A percentile compares a stretch with the other conserved stretches of the same genome.
Evolutionary conservation across 2,888 invertebrate genomes (phyloP).

Genomic region (Pogonocherus hispidulus): DNA sequence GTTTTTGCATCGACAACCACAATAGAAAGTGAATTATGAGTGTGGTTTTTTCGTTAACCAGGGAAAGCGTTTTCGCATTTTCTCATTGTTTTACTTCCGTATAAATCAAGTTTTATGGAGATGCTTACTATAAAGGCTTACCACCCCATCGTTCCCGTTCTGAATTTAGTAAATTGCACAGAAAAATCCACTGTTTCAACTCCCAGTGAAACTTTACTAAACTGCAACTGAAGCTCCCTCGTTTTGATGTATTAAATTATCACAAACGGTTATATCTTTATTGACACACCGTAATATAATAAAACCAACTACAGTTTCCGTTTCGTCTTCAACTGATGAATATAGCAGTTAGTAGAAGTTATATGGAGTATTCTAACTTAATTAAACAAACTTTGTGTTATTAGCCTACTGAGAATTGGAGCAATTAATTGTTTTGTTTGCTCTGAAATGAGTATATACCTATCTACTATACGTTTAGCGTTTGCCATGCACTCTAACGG

Average conservation of each 20-base stretch:
- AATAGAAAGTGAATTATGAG: constrained; percentile 14
- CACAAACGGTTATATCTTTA: background rate
- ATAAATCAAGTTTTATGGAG: constrained; percentile 4
- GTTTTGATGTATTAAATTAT: background rate
- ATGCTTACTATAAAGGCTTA: background rate
- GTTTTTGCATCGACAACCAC: background rate
- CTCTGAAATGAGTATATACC: background rate
- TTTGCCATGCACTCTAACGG: too few relatives aligned
- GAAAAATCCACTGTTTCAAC: background rate
- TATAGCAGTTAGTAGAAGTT: background rate
- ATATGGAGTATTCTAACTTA: background rate
- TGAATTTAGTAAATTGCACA: background rate
- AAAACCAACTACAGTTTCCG: background rate
- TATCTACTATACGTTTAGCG: too few relatives aligned
- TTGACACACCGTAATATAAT: background rate
- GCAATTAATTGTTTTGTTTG: constrained; percentile 4
- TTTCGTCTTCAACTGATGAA: background rate
- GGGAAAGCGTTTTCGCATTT: constrained; percentile 1
- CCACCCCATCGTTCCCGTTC: background rate
- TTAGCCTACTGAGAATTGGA: constrained; percentile 4
- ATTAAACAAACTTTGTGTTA: constrained; percentile 19
- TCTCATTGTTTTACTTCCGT: constrained; percentile 2
- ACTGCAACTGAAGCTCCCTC: background rate
- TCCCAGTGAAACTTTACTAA: background rate
- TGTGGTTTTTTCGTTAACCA: background rate